Percentiles rank a stretch among this genome's conserved stretches.
Conservation (phyloP, 2,797 vertebrate genomes). For the Sebastes taczanowskii region DNA sequence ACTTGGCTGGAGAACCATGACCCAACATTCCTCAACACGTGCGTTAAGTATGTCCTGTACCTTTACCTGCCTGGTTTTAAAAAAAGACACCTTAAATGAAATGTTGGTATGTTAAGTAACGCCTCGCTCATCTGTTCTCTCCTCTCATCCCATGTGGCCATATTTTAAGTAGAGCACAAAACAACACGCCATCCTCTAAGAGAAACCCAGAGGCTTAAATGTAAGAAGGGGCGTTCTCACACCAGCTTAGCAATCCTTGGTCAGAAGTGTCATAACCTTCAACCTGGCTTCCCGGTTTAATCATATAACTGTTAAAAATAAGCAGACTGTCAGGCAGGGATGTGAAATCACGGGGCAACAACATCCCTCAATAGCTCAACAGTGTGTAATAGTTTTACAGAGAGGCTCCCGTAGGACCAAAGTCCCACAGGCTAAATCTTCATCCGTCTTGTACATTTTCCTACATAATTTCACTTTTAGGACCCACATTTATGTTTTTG, state of each 20-base stretch:
- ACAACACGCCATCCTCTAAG: constrained; percentile 3
- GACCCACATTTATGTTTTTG: background rate
- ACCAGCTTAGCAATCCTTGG: constrained; percentile 2
- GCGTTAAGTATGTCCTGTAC: background rate
- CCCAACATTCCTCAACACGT: background rate
- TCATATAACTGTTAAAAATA: constrained; percentile 27
- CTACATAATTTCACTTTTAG: background rate
- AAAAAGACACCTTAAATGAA: background rate
- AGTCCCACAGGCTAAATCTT: background rate
- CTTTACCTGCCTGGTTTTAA: background rate
- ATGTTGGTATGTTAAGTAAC: background rate
- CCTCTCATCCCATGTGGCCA: background rate
- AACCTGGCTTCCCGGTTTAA: constrained; percentile 25
- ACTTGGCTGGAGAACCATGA: background rate
- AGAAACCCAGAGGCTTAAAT: constrained; percentile 42
- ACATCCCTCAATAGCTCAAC: background rate
- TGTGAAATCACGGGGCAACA: background rate
- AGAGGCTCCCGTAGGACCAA: background rate
- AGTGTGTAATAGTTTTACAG: background rate
- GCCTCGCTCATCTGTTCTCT: background rate
- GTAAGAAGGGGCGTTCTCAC: constrained; percentile 16
- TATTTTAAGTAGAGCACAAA: background rate
- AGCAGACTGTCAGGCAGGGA: background rate
- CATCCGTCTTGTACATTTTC: background rate
- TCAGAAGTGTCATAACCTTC: constrained; percentile 29